These are phyloP conservation scores for Psix sp. DNA, from an alignment of 1,140 invertebrate genomes.

Conservation along the genomic window DNA sequence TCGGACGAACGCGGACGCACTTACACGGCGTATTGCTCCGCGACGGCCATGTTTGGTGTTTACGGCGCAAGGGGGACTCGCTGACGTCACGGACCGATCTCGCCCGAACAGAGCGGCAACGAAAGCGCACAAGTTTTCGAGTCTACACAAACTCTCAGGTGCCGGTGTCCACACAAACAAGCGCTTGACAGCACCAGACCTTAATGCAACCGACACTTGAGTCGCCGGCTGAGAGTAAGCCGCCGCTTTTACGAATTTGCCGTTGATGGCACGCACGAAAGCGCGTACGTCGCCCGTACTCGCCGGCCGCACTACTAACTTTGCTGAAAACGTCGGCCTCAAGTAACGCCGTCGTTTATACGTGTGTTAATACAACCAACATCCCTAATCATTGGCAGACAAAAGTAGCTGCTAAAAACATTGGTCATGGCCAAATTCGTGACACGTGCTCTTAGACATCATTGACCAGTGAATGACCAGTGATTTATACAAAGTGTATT, in stretches of 20 bases:
- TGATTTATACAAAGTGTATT: not conserved
- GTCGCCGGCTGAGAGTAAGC: slow-evolving; percentile 7
- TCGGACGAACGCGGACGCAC: slow-evolving; percentile 61
- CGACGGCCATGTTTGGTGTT: slow-evolving; percentile 78
- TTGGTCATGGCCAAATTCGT: slow-evolving; percentile 52
- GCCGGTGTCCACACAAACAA: slow-evolving; percentile 14
- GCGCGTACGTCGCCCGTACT: slow-evolving; percentile 61
- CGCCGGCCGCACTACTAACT: slow-evolving; percentile 68
- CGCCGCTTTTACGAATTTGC: slow-evolving; percentile 48
- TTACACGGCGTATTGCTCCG: slow-evolving; percentile 66
- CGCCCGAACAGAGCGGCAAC: slow-evolving; percentile 61
- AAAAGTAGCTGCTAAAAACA: slow-evolving; percentile 61
- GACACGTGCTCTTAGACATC: slow-evolving; percentile 42
- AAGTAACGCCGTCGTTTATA: slow-evolving; percentile 58
- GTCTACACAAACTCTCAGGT: slow-evolving; percentile 26
- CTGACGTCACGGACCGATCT: slow-evolving; percentile 74
- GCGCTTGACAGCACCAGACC: not conserved
- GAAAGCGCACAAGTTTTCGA: slow-evolving; percentile 56
- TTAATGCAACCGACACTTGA: not conserved
- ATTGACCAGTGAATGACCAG: not conserved
- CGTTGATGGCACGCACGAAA: slow-evolving; percentile 69
- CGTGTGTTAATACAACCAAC: slow-evolving; percentile 44
- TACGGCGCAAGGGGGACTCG: slow-evolving; percentile 74
- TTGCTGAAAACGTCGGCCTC: slow-evolving; percentile 67
- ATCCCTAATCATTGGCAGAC: slow-evolving; percentile 44